A percentile compares a stretch with the other conserved stretches of the same genome.
These are phyloP conservation scores for Clytia hemisphaerica DNA, from an alignment of 30 jellyfish, hydroid and myxozoan species.

Conservation along the genomic window DNA sequence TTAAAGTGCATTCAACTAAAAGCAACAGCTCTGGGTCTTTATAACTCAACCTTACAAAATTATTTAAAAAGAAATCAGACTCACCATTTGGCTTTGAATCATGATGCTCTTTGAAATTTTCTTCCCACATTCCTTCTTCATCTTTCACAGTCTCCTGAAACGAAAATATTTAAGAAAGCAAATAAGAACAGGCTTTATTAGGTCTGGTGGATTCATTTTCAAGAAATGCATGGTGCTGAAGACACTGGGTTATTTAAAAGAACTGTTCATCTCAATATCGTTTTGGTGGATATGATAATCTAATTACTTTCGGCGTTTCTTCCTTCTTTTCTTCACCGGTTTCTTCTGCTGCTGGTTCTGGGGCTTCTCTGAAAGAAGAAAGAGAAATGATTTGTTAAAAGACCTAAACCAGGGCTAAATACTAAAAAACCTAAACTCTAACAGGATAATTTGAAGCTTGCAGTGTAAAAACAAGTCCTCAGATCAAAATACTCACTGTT, in stretches of 20 bases:
- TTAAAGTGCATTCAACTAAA: not conserved
- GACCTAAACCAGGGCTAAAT: not conserved
- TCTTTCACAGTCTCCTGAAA: not conserved
- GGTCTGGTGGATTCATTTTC: not conserved
- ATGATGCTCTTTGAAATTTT: conserved; percentile 69
- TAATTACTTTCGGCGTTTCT: conserved; percentile 22
- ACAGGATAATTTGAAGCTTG: not conserved
- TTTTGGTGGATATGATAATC: not conserved
- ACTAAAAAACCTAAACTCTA: not conserved
- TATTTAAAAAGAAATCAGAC: not conserved
- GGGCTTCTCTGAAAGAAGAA: not conserved
- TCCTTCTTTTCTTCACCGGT: conserved; percentile 33
- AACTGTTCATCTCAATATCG: not conserved
- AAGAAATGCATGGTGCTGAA: conserved; percentile 1
- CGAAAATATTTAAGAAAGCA: not conserved
- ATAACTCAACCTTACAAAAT: not conserved
- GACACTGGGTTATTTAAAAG: not conserved
- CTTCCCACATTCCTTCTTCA: conserved; percentile 93
- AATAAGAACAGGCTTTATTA: not conserved
- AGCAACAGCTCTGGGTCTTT: not conserved
- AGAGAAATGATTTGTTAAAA: not conserved
- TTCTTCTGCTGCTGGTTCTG: conserved; percentile 20
- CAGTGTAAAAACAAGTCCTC: not conserved
- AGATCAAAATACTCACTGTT: conserved; percentile 33
- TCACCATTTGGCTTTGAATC: conserved; percentile 89